Evolutionary conservation across 2,113 vertebrate species (phyloP), one percentile per base, ranked within the genome.

Genomic region (Toxotes chatareus): DNA sequence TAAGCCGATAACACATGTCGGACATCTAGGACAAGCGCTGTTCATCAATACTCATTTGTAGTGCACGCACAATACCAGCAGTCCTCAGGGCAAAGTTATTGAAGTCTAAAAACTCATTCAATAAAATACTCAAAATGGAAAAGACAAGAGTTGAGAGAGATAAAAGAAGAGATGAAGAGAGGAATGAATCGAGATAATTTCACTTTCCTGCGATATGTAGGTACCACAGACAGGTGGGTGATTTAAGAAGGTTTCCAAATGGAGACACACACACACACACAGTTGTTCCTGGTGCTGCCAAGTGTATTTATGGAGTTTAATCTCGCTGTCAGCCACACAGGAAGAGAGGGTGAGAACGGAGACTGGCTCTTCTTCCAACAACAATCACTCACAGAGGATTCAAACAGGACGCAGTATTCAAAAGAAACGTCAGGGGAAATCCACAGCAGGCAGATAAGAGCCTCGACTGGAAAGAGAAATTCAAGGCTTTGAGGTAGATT

Each of bases 251-350:
- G 62, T 81, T 86, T 70, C 19, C 32, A 31, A 69, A 42, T 16
- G 10, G 62, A 85, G 19, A 73, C 65, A 81, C 63, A 66, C 38
- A 73, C 74, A 64, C 34, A 69, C 61, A 72, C 68, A 62, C 9
- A 73, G 83, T 80, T 62, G 73, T 73, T 79, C 46, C 32, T 57
- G 46, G 70, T 82, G 71, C 89, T 84, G 91, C 85, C 88, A 74
- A 88, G 83, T 75, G 74, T 91, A 93, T 93, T 93, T 92, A 91
- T 86, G 86, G 91, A 84, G 86, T 74, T 77, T 92, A 93, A 92
- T 93, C 91, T 91, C 65, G 19, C 85, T 67, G 76, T 88, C 88
- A 91, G 88, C 84, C 81, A 68, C 87, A 89, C 81, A 89, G 85
- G 84, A 87, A 90, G 87, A 80, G 79, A 76, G 60, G 34, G 4